Evolutionary conservation across 2,797 vertebrate species (phyloP).

Genomic region (Epinephelus awoara): DNA sequence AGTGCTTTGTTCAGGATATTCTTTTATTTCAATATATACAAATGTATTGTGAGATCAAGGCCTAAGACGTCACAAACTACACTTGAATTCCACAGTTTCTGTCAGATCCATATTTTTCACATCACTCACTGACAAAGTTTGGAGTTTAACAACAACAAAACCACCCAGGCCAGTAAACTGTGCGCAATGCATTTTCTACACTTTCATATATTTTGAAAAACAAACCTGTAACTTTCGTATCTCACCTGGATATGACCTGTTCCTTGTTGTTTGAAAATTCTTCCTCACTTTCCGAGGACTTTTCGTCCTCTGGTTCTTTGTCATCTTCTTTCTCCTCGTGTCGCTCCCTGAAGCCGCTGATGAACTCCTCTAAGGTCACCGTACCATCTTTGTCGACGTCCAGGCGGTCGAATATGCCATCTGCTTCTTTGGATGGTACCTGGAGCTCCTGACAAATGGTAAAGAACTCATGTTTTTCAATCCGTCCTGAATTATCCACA

Average conservation of each 20-base stretch:
- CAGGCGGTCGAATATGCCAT: slow-evolving; percentile 61
- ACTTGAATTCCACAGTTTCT: too few species aligned
- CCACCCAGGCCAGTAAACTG: background rate
- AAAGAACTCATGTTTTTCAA: slow-evolving; percentile 68
- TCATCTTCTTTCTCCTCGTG: slow-evolving; percentile 11
- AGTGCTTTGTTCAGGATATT: too few species aligned
- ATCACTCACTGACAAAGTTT: background rate
- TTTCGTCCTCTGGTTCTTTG: background rate
- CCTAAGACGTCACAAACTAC: background rate
- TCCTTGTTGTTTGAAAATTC: slow-evolving; percentile 5
- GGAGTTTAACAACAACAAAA: background rate
- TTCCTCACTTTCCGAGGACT: background rate
- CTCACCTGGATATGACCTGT: slow-evolving; percentile 54
- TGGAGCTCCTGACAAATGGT: slow-evolving; percentile 68
- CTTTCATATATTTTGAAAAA: background rate
- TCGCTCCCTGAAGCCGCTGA: slow-evolving; percentile 59
- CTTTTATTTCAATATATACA: too few species aligned
- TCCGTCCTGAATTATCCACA: slow-evolving; percentile 65
- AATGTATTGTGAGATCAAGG: background rate
- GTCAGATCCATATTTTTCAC: background rate
- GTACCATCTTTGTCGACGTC: slow-evolving; percentile 61
- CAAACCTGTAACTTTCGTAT: background rate
- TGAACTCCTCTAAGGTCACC: slow-evolving; percentile 71
- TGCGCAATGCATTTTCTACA: background rate
- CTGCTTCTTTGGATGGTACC: slow-evolving; percentile 43